A percentile compares a stretch with the other conserved stretches of the same genome.
These are phyloP conservation scores for Pseudococcus jackbeardsleyi DNA, from an alignment of 2,888 invertebrate species.

Conservation along the genomic window DNA sequence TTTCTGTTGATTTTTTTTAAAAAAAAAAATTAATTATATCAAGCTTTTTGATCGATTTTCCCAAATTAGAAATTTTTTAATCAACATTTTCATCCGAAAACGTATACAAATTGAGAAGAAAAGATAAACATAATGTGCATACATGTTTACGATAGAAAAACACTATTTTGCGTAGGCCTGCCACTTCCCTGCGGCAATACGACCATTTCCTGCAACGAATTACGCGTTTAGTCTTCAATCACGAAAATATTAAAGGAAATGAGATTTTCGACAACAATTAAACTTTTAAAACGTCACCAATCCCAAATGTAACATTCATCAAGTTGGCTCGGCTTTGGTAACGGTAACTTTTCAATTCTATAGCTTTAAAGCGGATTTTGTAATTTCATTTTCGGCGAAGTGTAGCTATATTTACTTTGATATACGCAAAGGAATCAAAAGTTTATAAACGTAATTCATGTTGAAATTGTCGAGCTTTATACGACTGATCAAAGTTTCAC, in stretches of 20 bases:
- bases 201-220: not conserved
- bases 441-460: slow-evolving; percentile 43
- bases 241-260: slow-evolving; percentile 34
- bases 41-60: no score
- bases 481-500: slow-evolving; percentile 48
- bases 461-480: slow-evolving; percentile 52
- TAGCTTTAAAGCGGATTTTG: slow-evolving; percentile 50
- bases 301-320: slow-evolving; percentile 37
- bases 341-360: slow-evolving; percentile 44
- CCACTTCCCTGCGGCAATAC: no score
- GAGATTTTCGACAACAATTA: slow-evolving; percentile 45
- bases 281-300: slow-evolving; percentile 39
- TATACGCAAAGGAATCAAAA: slow-evolving; percentile 52
- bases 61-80: no score
- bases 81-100: no score
- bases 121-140: not conserved
- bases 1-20: not conserved
- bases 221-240: not conserved
- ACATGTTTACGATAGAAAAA: not conserved
- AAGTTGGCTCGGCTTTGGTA: slow-evolving; percentile 13
- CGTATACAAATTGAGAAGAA: not conserved
- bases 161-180: no score
- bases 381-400: slow-evolving; percentile 35
- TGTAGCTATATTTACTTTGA: slow-evolving; percentile 48
- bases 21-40: not conserved